Conservation (phyloP, 1,140 invertebrate genomes). For the Drosophila oshimai region DNA sequence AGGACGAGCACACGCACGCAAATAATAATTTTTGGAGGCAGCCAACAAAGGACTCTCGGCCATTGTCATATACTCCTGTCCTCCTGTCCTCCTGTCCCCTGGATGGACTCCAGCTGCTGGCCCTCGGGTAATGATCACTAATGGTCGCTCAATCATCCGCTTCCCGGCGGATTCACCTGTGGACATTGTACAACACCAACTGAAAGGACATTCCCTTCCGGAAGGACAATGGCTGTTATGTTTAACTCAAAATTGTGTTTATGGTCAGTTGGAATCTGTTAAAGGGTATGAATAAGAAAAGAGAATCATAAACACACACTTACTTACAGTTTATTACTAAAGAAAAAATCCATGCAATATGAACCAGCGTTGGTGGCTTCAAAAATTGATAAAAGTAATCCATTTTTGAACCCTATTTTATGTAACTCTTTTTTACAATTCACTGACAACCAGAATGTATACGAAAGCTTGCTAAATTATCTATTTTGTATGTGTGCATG, state of each 20-base stretch:
- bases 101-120: slow-evolving; percentile 11
- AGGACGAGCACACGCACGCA: slow-evolving; percentile 30
- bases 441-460: too few species aligned
- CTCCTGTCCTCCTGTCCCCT: not conserved
- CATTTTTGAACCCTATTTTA: too few species aligned
- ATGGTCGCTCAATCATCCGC: slow-evolving; percentile 33
- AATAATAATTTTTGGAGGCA: slow-evolving; percentile 61
- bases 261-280: not conserved
- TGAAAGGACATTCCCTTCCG: not conserved
- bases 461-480: too few species aligned
- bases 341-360: too few species aligned
- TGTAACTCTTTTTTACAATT: too few species aligned
- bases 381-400: too few species aligned
- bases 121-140: slow-evolving; percentile 36
- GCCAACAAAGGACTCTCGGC: slow-evolving; percentile 17
- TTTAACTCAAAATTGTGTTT: not conserved
- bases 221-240: not conserved
- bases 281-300: too few species aligned
- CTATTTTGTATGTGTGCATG: too few species aligned
- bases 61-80: slow-evolving; percentile 7
- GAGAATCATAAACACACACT: too few species aligned
- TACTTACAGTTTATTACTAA: too few species aligned
- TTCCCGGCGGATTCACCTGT: slow-evolving; percentile 2
- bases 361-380: too few species aligned
- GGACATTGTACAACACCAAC: not conserved